Conservation (phyloP, 2,113 vertebrate species). For the Eclectus roratus region DNA sequence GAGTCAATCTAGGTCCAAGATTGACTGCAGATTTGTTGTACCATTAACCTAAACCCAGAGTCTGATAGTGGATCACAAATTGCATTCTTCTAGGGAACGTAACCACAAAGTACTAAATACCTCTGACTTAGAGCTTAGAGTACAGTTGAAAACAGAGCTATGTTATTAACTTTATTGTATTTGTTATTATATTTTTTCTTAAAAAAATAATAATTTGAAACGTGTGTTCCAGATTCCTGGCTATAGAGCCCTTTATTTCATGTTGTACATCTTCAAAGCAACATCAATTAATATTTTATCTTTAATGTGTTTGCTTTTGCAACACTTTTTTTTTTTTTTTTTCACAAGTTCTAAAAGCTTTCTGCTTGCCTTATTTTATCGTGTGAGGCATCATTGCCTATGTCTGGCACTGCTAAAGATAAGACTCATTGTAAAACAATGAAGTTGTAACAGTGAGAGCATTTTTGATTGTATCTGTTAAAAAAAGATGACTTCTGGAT, state of each 20-base stretch:
- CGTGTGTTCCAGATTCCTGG: not conserved
- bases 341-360: not conserved
- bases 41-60: not conserved
- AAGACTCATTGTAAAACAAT: not conserved
- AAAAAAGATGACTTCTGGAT: not conserved
- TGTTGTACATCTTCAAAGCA: not conserved
- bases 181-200: not conserved
- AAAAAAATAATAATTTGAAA: not conserved
- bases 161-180: not conserved
- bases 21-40: not conserved
- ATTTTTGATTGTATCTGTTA: not conserved
- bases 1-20: not conserved
- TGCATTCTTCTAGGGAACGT: not conserved
- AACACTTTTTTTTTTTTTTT: not conserved
- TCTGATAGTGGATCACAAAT: not conserved
- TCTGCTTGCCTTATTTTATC: not conserved
- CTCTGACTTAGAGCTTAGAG: not conserved
- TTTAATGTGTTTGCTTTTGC: not conserved
- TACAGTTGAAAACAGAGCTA: not conserved
- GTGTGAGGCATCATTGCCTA: not conserved
- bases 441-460: not conserved
- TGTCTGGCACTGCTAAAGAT: not conserved
- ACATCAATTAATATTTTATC: not conserved
- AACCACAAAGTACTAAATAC: not conserved
- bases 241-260: not conserved